These are phyloP conservation scores for Labia minor DNA, from an alignment of 2,888 invertebrate genomes.

Conservation along the genomic window DNA sequence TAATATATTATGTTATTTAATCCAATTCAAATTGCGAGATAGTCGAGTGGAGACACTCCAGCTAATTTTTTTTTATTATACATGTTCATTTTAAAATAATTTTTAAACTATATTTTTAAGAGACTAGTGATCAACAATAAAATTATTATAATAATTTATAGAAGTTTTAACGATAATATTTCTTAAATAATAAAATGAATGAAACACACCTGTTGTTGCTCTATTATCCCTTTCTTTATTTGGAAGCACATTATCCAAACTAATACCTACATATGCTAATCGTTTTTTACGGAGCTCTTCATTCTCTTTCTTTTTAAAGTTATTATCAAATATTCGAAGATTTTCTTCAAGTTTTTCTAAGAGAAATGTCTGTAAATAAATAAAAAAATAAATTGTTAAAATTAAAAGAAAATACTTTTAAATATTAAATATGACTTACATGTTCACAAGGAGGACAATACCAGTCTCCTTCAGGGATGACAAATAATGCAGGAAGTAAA, in stretches of 20 bases:
- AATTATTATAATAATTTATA: too few species aligned
- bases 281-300: conserved; percentile 57
- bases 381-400: conserved; percentile 23
- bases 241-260: conserved; percentile 57
- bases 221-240: conserved; percentile 32
- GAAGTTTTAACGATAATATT: too few species aligned
- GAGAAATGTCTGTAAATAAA: conserved; percentile 43
- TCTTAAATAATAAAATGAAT: too few species aligned
- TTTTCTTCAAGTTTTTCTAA: conserved; percentile 63
- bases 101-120: too few species aligned
- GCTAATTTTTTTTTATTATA: too few species aligned
- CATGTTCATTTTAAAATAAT: too few species aligned
- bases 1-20: too few species aligned
- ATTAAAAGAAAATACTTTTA: conserved; percentile 15
- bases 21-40: too few species aligned
- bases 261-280: conserved; percentile 63
- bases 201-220: background rate
- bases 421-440: conserved; percentile 43
- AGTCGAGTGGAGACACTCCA: too few species aligned
- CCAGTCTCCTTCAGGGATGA: conserved; percentile 97
- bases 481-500: conserved; percentile 78
- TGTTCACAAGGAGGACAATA: conserved; percentile 96
- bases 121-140: too few species aligned
- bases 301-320: conserved; percentile 53
- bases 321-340: conserved; percentile 63